Evolutionary conservation across 2,888 invertebrate species (phyloP).

Genomic region (Eulithis testata): DNA sequence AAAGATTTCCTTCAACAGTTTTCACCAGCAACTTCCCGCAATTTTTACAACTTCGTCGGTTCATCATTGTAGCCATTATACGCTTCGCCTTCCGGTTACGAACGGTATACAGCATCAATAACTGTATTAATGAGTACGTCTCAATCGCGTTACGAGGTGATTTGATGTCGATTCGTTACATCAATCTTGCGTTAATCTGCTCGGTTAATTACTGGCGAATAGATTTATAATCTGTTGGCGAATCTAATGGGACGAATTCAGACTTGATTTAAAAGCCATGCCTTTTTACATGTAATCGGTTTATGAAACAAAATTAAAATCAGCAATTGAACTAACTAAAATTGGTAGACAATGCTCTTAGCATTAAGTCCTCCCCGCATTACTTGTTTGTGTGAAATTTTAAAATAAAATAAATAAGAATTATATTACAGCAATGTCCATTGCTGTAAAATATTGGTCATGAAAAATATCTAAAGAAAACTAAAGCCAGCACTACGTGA

Average conservation of each 20-base stretch:
- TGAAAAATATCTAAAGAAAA: background rate
- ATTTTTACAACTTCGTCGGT: too few relatives aligned
- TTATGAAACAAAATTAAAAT: too few relatives aligned
- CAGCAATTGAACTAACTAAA: too few relatives aligned
- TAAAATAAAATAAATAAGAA: too few relatives aligned
- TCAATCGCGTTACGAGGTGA: slow-evolving; percentile 63
- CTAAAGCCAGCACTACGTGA: background rate
- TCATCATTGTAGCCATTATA: too few relatives aligned
- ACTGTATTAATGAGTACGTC: slow-evolving; percentile 54
- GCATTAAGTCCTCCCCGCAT: too few relatives aligned
- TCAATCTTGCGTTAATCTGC: slow-evolving; percentile 68
- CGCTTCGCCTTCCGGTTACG: background rate
- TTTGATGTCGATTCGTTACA: slow-evolving; percentile 67
- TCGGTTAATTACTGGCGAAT: slow-evolving; percentile 56
- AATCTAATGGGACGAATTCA: slow-evolving; percentile 14
- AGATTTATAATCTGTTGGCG: slow-evolving; percentile 44
- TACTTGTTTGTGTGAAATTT: too few relatives aligned
- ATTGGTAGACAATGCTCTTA: too few relatives aligned
- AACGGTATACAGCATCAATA: background rate
- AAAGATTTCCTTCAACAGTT: too few relatives aligned
- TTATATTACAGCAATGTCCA: too few relatives aligned
- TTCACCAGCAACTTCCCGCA: too few relatives aligned
- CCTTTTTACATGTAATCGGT: slow-evolving; percentile 2
- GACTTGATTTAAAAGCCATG: background rate
- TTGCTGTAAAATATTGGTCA: too few relatives aligned